These are phyloP conservation scores for Diphyllodes magnificus DNA, from an alignment of 2,113 vertebrate genomes.

Conservation along the genomic window DNA sequence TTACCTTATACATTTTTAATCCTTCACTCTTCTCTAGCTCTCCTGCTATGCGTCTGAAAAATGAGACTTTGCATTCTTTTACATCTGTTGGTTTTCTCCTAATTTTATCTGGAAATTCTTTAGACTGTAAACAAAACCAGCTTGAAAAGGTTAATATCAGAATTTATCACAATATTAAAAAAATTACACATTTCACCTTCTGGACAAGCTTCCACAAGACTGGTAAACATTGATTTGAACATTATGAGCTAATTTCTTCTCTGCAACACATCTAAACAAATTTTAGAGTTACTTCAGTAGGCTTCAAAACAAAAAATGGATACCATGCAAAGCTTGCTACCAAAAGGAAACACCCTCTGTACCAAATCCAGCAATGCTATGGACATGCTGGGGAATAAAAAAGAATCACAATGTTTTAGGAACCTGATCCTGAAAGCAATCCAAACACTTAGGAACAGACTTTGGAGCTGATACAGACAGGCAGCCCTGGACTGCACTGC, in stretches of 20 bases:
- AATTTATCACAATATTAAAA: background rate
- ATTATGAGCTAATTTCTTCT: background rate
- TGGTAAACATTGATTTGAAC: background rate
- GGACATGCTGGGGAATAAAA: background rate
- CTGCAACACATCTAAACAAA: background rate
- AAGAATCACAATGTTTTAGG: background rate
- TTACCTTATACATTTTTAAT: slow-evolving; percentile 63
- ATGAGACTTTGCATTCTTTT: slow-evolving; percentile 30
- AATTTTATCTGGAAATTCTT: slow-evolving; percentile 48
- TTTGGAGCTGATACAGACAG: background rate
- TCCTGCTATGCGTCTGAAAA: slow-evolving; percentile 36
- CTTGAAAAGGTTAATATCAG: background rate
- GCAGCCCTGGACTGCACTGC: background rate
- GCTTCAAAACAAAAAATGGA: background rate
- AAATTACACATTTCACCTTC: background rate
- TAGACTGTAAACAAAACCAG: slow-evolving; percentile 1
- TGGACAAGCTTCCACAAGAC: background rate
- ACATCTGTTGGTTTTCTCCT: background rate
- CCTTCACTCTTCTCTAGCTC: slow-evolving; percentile 54
- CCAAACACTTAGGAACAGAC: background rate
- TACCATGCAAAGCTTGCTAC: background rate
- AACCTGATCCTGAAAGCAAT: background rate
- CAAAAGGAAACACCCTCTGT: background rate
- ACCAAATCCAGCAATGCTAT: background rate
- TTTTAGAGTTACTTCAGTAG: background rate